Evolutionary conservation across 2,888 invertebrate species (phyloP).

Genomic region (Idaea biselata): DNA sequence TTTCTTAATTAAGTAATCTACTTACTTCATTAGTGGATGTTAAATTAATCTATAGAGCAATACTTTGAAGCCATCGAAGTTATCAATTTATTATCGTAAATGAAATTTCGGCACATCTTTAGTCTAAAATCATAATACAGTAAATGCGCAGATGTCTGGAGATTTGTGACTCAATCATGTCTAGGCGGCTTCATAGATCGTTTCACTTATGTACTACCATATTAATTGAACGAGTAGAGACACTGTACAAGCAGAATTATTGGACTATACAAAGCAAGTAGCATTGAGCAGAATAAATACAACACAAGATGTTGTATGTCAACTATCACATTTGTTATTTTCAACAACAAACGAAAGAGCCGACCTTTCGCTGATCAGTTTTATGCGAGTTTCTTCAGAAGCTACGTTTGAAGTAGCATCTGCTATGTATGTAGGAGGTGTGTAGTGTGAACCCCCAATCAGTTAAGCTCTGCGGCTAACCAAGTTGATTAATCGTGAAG

Average conservation of each 20-base stretch:
- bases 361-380: background rate
- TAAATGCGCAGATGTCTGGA: background rate
- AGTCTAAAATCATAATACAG: background rate
- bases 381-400: background rate
- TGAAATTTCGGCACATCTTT: background rate
- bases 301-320: background rate
- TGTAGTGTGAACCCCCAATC: background rate
- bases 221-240: background rate
- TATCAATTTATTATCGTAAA: background rate
- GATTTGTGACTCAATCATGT: background rate
- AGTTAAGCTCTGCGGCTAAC: background rate
- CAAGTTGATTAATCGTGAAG: constrained; percentile 14
- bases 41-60: background rate
- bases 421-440: background rate
- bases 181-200: background rate
- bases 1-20: background rate
- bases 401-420: background rate
- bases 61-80: background rate
- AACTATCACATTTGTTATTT: background rate
- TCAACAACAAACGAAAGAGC: background rate
- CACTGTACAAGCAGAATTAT: background rate
- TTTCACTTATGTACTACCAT: background rate
- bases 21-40: background rate
- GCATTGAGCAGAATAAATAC: too few relatives aligned
- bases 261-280: background rate